Conservation (phyloP, 2,888 invertebrate species). For the Plebejus anna region DNA sequence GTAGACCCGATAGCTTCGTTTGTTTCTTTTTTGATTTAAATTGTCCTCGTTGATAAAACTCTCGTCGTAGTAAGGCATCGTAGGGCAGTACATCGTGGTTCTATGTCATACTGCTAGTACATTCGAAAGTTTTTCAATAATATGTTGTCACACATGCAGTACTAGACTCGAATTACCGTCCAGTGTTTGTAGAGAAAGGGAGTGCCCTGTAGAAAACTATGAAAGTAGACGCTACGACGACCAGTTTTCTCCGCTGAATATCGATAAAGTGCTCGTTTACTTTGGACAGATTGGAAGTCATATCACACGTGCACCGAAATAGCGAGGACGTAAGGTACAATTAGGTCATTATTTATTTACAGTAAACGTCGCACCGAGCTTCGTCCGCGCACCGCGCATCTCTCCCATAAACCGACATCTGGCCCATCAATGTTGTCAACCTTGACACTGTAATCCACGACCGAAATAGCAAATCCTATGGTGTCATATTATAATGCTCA, state of each 20-base stretch:
- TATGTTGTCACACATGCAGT: constrained; percentile 12
- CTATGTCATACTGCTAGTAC: constrained; percentile 34
- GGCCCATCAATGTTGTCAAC: constrained; percentile 53
- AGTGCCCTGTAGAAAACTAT: constrained; percentile 66
- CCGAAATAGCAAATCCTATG: constrained; percentile 34
- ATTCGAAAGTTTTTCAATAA: constrained; percentile 14
- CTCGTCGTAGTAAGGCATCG: constrained; percentile 77
- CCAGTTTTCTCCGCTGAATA: constrained; percentile 43
- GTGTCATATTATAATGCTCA: constrained; percentile 9
- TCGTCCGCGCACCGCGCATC: constrained; percentile 55
- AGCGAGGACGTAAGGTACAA: constrained; percentile 62
- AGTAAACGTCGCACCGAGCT: constrained; percentile 57
- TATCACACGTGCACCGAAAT: constrained; percentile 63
- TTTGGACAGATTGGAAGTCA: constrained; percentile 37
- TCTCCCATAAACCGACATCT: constrained; percentile 50
- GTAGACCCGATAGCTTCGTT: constrained; percentile 74
- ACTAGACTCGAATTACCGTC: constrained; percentile 23
- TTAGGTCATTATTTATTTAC: constrained; percentile 79
- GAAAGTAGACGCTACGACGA: constrained; percentile 56
- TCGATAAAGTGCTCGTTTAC: constrained; percentile 35
- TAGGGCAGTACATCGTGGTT: constrained; percentile 42
- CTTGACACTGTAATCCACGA: constrained; percentile 60
- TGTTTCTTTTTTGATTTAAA: constrained; percentile 71
- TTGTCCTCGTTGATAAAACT: constrained; percentile 74
- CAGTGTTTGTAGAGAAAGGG: constrained; percentile 53